phyloP scores from a whole-genome alignment of 2,888 invertebrate genomes.

The Phyllotreta striolata region DNA sequence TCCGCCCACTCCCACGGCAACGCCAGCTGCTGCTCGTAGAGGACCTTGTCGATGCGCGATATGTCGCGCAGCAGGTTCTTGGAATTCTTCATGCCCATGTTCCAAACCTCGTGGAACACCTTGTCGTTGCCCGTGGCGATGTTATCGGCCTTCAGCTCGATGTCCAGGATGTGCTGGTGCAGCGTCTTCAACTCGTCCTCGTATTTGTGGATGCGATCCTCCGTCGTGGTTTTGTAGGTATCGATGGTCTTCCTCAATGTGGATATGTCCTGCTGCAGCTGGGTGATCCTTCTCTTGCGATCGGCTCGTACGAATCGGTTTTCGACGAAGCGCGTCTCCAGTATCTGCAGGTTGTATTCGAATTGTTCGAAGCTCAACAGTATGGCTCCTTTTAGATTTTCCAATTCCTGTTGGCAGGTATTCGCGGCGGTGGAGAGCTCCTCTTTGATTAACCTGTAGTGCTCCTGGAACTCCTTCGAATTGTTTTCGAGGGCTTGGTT shows the following conservation, averaged over 20 bases:
- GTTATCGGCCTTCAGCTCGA: conserved; percentile 74
- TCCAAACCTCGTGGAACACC: conserved; percentile 69
- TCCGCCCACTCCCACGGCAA: conserved; percentile 66
- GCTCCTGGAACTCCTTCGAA: conserved; percentile 70
- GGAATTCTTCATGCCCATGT: conserved; percentile 67
- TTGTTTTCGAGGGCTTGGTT: background rate
- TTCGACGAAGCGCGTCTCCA: conserved; percentile 89
- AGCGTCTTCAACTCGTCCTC: conserved; percentile 72
- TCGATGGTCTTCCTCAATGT: conserved; percentile 70
- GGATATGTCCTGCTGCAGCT: conserved; percentile 77
- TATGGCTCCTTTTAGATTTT: conserved; percentile 79
- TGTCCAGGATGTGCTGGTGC: conserved; percentile 71
- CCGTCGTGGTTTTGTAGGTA: conserved; percentile 71
- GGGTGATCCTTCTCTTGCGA: conserved; percentile 79
- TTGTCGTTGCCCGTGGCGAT: conserved; percentile 71
- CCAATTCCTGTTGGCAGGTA: conserved; percentile 79
- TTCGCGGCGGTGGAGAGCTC: conserved; percentile 75
- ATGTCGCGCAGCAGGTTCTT: conserved; percentile 64
- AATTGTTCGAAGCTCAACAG: conserved; percentile 88
- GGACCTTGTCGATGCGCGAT: conserved; percentile 66
- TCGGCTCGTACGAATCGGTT: conserved; percentile 80
- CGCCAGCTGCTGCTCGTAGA: conserved; percentile 70
- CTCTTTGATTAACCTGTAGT: conserved; percentile 74
- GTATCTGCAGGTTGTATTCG: conserved; percentile 87
- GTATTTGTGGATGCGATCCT: conserved; percentile 72